These are phyloP conservation scores for Sorex maritimensis DNA, from an alignment of 2,797 vertebrate genomes.

Conservation along the genomic window DNA sequence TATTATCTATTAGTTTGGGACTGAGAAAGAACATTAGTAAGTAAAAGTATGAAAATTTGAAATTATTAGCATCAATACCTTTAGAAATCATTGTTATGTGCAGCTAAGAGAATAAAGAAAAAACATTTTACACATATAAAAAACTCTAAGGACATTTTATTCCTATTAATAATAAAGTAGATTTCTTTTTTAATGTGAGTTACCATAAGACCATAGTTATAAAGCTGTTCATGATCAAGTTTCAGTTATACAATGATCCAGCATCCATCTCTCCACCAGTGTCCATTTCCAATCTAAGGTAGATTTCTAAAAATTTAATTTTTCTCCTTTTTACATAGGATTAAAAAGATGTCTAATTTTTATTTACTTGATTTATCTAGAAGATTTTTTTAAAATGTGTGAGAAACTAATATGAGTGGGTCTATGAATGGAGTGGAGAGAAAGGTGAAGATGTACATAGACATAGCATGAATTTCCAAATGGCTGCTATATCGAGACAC, in stretches of 20 bases:
- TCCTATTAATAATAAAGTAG: not conserved
- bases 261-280: too few species aligned
- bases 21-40: conserved; percentile 16
- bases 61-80: not conserved
- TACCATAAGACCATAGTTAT: too few species aligned
- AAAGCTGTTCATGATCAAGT: too few species aligned
- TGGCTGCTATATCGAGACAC: not conserved
- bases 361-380: conserved; percentile 11
- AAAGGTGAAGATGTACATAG: not conserved
- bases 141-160: not conserved
- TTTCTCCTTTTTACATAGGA: not conserved
- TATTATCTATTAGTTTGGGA: not conserved
- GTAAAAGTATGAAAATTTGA: conserved; percentile 34
- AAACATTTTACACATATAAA: not conserved
- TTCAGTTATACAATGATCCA: too few species aligned
- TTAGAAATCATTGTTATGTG: conserved; percentile 23
- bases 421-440: not conserved
- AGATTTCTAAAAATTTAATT: not conserved
- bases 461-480: not conserved
- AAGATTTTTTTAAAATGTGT: not conserved
- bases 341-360: not conserved
- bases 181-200: not conserved
- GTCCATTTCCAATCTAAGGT: too few species aligned
- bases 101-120: conserved; percentile 45
- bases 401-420: not conserved